These are phyloP conservation scores for Ceryle rudis DNA, from an alignment of 2,797 vertebrate species.

Conservation along the genomic window DNA sequence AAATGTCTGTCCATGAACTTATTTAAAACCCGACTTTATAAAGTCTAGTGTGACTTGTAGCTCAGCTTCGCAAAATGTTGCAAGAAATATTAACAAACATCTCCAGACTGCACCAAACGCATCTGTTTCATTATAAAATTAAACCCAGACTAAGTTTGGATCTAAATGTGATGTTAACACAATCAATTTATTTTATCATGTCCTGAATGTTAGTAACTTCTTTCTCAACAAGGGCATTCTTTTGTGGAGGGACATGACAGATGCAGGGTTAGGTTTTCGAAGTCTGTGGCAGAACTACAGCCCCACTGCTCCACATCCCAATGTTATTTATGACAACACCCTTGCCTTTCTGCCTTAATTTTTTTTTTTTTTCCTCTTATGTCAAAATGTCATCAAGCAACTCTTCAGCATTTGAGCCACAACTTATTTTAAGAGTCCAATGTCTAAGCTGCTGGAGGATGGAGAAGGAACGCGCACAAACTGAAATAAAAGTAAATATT, in stretches of 20 bases:
- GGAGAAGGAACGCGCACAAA: background rate
- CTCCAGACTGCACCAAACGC: background rate
- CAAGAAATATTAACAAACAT: background rate
- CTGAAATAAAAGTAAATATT: slow-evolving; percentile 42
- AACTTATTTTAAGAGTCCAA: background rate
- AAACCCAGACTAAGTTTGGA: background rate
- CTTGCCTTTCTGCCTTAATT: background rate
- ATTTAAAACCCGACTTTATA: background rate
- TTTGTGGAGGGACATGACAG: accelerated
- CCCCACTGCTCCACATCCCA: background rate
- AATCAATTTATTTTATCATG: background rate
- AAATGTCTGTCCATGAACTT: background rate
- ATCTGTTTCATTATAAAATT: background rate
- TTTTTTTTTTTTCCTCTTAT: background rate
- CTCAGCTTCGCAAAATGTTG: background rate
- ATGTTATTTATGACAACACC: background rate
- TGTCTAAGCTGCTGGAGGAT: background rate
- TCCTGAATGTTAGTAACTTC: background rate
- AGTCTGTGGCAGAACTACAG: background rate
- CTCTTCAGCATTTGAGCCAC: background rate
- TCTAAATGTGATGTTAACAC: background rate
- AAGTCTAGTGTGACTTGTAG: accelerated
- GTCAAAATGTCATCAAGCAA: background rate
- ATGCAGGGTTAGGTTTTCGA: background rate
- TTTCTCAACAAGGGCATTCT: background rate